Evolutionary conservation across 1,140 invertebrate genomes (phyloP).

Genomic region (Zaprionus camerounensis): DNA sequence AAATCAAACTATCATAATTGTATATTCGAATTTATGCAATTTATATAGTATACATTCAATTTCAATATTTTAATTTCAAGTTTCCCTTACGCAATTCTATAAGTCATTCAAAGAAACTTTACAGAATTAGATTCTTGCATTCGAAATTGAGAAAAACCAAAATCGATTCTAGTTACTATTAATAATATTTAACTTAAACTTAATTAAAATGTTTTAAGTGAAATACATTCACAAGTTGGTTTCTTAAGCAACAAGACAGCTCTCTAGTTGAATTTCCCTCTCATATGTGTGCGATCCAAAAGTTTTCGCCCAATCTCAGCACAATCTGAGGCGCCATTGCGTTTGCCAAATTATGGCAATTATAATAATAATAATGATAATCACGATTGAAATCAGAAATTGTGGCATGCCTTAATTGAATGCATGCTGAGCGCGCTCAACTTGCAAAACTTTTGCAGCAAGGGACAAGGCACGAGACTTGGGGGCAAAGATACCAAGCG

Average conservation of each 20-base stretch:
- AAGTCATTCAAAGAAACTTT: no score
- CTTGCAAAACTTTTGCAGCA: slow-evolving; percentile 43
- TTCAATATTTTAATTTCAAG: no score
- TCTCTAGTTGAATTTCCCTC: slow-evolving; percentile 9
- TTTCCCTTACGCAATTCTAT: no score
- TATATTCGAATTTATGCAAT: no score
- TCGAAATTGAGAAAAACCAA: no score
- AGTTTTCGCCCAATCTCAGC: background rate
- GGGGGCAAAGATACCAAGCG: slow-evolving; percentile 14
- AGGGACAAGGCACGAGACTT: background rate
- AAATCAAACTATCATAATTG: no score
- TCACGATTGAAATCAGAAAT: slow-evolving; percentile 56
- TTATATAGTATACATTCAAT: no score
- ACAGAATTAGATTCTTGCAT: no score
- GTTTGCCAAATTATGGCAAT: slow-evolving; percentile 50
- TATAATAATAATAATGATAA: slow-evolving; percentile 37
- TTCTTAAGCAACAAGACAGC: background rate
- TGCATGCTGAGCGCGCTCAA: slow-evolving; percentile 66
- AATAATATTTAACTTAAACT: background rate
- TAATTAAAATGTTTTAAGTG: background rate
- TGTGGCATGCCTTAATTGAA: slow-evolving; percentile 71
- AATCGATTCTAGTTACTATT: no score
- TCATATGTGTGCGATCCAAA: slow-evolving; percentile 1
- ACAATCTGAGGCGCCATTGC: slow-evolving; percentile 16
- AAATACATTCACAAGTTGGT: background rate